Conservation (phyloP, 1,140 invertebrate species). For the Lepidurus arcticus region DNA sequence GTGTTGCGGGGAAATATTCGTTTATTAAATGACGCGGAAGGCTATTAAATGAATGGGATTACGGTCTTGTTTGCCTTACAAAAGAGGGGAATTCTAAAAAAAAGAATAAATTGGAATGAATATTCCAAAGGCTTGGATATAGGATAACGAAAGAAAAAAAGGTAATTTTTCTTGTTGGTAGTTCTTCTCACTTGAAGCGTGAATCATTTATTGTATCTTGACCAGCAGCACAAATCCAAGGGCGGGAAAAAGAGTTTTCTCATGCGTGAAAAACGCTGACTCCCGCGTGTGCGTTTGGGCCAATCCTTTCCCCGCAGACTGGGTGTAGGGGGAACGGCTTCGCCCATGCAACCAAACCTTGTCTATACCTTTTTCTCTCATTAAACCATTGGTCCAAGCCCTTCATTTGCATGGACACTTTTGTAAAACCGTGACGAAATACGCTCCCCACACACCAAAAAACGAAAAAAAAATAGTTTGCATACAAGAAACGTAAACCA, state of each 20-base stretch:
- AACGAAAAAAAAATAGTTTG: neutral
- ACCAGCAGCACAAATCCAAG: conserved; percentile 5
- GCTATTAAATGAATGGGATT: neutral
- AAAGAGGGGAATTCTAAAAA: too few relatives aligned
- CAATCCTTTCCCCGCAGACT: neutral
- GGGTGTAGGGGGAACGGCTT: conserved; percentile 1
- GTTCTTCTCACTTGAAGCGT: neutral
- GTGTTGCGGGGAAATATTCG: neutral
- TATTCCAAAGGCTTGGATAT: neutral
- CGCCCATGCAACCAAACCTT: neutral
- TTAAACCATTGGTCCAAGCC: conserved; percentile 21
- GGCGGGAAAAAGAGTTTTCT: conserved; percentile 10
- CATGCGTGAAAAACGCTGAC: conserved; percentile 17
- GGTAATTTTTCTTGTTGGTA: neutral
- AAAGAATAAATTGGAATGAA: too few relatives aligned
- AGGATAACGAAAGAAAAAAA: neutral
- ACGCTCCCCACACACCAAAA: neutral
- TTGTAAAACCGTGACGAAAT: neutral
- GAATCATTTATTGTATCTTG: conserved; percentile 19
- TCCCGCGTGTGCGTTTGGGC: neutral
- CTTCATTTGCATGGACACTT: conserved; percentile 21
- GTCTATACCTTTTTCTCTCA: neutral
- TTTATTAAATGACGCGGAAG: conserved; percentile 2
- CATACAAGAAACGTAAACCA: neutral
- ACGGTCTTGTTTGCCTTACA: neutral